Evolutionary conservation across 2,888 invertebrate genomes (phyloP), one percentile per base, ranked within the genome.

Genomic region (Dynastes maya): DNA sequence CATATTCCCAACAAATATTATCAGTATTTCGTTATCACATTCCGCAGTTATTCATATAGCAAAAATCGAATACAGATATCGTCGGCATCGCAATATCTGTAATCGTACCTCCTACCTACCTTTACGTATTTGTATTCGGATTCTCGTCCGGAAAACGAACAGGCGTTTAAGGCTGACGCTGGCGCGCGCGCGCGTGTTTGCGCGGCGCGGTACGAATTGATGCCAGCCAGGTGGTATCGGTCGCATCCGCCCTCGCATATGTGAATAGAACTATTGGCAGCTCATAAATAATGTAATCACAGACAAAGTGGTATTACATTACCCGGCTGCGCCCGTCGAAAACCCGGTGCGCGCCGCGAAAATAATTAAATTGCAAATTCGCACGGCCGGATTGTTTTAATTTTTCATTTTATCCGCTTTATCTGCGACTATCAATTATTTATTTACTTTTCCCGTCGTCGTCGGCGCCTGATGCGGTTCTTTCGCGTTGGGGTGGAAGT

Each of bases 221-320:
- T 55, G 37, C 58, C 71, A 74, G 84, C 81, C 83, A 86, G 86
- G 86, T 86, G 86, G 82, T 83, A 84, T 84, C 83, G 82, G 84
- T 86, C 86, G 85, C 86, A 86, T 84, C 84, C 84, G 83, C 83
- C 81, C 85, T 82, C 83, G 83, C 85, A 82, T 83, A 84, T 85
- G 85, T 84, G 85, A 85, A 86, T 86, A 84, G 84, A 84, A 84
- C 85, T 85, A 86, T 86, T 84, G 85, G 85, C 85, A 84, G 84
- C 86, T 86, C 86, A 86, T 87, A 86, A 87, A 87, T 87, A 86
- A 87, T 87, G 86, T 86, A 87, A 86, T 85, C 85, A 84, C 84
- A 84, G 83, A 84, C 85, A 86, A 86, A 87, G 86, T 87, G 86
- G 86, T 86, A 84, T 86, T 86, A 87, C 86, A 85, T 85, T 84